phyloP scores from a whole-genome alignment of 30 jellyfish, hydroid and myxozoan species.

The Hydractinia symbiolongicarpus region DNA sequence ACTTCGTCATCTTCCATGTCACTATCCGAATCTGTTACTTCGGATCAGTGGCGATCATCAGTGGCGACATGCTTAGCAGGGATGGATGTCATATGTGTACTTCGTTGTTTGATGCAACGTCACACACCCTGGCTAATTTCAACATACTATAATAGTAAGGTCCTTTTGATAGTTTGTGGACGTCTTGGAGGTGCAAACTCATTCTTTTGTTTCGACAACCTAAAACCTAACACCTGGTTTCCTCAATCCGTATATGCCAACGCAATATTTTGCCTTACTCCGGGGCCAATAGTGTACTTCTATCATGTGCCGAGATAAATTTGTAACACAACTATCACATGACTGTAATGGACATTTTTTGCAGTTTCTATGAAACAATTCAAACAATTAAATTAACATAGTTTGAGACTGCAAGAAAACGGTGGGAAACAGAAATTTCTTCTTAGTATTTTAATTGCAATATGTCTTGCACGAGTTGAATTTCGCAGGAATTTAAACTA shows the following conservation, averaged over 20 bases:
- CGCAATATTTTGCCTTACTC: background rate
- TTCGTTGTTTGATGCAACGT: background rate
- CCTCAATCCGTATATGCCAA: background rate
- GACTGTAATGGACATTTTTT: background rate
- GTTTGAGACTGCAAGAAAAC: too few relatives aligned
- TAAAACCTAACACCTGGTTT: background rate
- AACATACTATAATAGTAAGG: background rate
- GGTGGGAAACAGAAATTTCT: too few relatives aligned
- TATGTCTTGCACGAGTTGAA: too few relatives aligned
- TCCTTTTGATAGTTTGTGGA: background rate
- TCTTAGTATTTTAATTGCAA: too few relatives aligned
- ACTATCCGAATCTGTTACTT: background rate
- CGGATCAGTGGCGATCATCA: background rate
- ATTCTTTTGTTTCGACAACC: background rate
- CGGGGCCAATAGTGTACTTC: background rate
- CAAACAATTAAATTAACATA: too few relatives aligned
- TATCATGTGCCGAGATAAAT: background rate
- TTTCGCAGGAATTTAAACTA: too few relatives aligned
- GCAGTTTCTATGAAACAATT: background rate
- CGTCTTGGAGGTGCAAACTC: background rate
- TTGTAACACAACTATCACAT: background rate
- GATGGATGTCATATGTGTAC: too few relatives aligned
- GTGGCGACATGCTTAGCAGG: too few relatives aligned
- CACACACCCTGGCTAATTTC: background rate
- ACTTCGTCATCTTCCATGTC: background rate